These are phyloP conservation scores for Gymnothorax reevesii DNA, from an alignment of 2,797 vertebrate species.

Conservation along the genomic window DNA sequence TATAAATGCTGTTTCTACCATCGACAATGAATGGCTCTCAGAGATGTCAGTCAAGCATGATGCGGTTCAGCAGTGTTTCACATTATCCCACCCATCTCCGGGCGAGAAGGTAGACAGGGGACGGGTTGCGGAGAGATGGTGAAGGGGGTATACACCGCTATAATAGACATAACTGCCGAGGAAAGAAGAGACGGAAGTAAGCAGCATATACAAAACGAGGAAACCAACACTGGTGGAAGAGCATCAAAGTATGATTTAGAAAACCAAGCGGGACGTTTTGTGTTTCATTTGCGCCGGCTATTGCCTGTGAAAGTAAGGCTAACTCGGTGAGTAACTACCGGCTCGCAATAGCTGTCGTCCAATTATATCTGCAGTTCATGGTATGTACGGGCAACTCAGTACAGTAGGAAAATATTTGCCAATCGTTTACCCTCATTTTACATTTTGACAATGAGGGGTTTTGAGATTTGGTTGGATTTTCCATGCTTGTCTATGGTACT, in stretches of 20 bases:
- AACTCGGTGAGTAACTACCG: constrained; percentile 33
- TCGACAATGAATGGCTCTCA: neutral
- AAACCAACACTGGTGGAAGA: neutral
- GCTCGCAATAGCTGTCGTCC: neutral
- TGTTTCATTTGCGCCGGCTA: constrained; percentile 2
- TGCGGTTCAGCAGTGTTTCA: neutral
- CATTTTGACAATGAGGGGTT: neutral
- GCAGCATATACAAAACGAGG: constrained; percentile 9
- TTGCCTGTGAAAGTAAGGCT: neutral
- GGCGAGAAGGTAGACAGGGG: constrained; percentile 7
- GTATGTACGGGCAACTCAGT: neutral
- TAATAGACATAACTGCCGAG: neutral
- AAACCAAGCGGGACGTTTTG: neutral
- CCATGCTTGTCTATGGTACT: neutral
- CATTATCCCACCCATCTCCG: neutral
- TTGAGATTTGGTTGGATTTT: neutral
- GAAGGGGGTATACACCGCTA: neutral
- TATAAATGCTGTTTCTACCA: neutral
- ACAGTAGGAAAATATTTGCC: neutral
- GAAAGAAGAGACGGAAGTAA: neutral
- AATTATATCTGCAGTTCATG: neutral
- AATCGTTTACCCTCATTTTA: neutral
- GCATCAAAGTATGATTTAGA: neutral
- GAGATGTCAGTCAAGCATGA: constrained; percentile 15
- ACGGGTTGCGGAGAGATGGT: neutral